Evolutionary conservation across 2,888 invertebrate genomes (phyloP).

Genomic region (Lasioglossum oenotherae): DNA sequence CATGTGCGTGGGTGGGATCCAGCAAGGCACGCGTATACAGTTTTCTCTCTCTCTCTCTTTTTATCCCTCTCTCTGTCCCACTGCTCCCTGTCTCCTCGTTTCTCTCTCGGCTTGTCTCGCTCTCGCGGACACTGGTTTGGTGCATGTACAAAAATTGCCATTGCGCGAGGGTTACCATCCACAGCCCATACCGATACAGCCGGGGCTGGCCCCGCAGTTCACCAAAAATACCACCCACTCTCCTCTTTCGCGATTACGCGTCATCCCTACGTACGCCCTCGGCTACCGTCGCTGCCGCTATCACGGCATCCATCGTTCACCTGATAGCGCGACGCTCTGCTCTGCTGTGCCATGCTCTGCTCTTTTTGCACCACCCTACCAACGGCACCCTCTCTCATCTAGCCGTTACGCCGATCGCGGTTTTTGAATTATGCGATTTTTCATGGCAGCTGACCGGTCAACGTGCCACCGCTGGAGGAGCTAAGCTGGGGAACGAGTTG

Average conservation of each 20-base stretch:
- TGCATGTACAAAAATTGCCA: conserved; percentile 75
- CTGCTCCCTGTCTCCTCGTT: neutral
- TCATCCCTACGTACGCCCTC: conserved; percentile 34
- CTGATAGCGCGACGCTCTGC: conserved; percentile 43
- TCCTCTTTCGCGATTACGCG: conserved; percentile 52
- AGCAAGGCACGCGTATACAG: conserved; percentile 57
- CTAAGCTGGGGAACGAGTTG: neutral
- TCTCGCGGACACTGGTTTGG: conserved; percentile 27
- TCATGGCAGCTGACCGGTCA: neutral
- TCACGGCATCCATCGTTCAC: conserved; percentile 1
- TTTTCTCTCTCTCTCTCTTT: neutral
- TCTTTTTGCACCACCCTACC: neutral
- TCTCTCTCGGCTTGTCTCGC: neutral
- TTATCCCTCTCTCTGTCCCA: neutral
- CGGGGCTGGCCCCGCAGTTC: conserved; percentile 51
- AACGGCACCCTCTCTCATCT: neutral
- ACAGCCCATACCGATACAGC: conserved; percentile 60
- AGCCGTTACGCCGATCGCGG: conserved; percentile 27
- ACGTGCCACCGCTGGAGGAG: neutral
- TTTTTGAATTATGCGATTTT: conserved; percentile 25
- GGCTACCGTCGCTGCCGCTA: conserved; percentile 23
- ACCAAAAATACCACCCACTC: conserved; percentile 70
- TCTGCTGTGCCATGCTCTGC: neutral
- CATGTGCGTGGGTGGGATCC: conserved; percentile 68
- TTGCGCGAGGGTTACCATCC: conserved; percentile 72